A percentile compares a stretch with the other conserved stretches of the same genome.
phyloP scores from a whole-genome alignment of 2,113 vertebrate species.

The Nymphicus hollandicus region DNA sequence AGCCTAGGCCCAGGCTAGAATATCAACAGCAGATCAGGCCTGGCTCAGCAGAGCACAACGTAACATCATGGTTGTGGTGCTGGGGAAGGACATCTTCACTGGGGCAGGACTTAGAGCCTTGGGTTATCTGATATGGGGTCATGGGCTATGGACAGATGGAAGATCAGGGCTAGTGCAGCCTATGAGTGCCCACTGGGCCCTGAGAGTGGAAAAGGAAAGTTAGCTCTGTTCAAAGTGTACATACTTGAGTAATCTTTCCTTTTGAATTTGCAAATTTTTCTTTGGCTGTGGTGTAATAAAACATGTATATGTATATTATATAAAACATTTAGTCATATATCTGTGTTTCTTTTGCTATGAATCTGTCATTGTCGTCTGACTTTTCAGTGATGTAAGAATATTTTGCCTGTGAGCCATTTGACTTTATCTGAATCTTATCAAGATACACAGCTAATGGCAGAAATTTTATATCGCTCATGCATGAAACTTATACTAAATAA shows the following conservation, averaged over 20 bases:
- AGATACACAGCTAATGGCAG: not conserved
- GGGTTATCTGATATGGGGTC: not conserved
- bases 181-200: not conserved
- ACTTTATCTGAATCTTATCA: not conserved
- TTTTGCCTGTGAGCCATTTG: not conserved
- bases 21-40: not conserved
- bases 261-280: not conserved
- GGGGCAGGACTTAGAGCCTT: not conserved
- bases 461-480: not conserved
- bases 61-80: accelerated
- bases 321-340: not conserved
- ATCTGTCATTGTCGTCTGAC: not conserved
- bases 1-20: not conserved
- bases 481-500: not conserved
- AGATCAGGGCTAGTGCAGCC: not conserved
- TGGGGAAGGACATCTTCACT: not conserved
- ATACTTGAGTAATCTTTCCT: not conserved
- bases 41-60: not conserved
- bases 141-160: not conserved
- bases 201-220: not conserved
- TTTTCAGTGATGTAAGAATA: not conserved
- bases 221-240: not conserved
- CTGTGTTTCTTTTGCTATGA: not conserved
- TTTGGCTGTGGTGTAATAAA: not conserved
- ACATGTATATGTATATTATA: not conserved